Conservation (phyloP, 2,113 vertebrate species). For the Aythya baeri region DNA sequence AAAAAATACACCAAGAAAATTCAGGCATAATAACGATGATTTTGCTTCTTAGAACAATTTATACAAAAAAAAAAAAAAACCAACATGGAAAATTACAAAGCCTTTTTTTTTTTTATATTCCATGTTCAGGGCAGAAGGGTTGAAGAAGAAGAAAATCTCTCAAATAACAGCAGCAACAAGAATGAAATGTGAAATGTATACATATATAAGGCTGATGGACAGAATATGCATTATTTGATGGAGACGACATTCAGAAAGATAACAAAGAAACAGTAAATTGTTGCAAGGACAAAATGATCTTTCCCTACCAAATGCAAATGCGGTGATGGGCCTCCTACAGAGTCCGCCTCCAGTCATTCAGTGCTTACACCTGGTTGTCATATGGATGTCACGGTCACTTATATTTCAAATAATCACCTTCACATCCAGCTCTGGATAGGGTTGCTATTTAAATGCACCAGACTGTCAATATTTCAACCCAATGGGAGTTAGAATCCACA, state of each 20-base stretch:
- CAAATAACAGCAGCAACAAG: background rate
- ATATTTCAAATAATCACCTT: background rate
- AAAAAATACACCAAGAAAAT: background rate
- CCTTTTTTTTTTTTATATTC: background rate
- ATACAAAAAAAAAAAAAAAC: background rate
- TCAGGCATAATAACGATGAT: background rate
- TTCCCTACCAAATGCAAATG: background rate
- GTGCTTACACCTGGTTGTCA: background rate
- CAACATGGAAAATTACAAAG: background rate
- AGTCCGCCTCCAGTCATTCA: background rate
- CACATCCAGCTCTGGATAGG: background rate
- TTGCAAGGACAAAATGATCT: background rate
- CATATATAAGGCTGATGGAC: background rate
- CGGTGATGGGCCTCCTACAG: background rate
- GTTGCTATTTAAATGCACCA: background rate
- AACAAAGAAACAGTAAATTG: background rate
- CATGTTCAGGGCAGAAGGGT: background rate
- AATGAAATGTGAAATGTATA: background rate
- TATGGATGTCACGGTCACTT: background rate
- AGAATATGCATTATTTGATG: background rate
- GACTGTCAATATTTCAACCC: background rate
- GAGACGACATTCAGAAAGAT: background rate
- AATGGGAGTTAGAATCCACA: background rate
- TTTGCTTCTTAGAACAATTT: conserved; percentile 17
- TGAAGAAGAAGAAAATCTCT: background rate